These are phyloP conservation scores for Theocolax elegans DNA, from an alignment of 1,140 invertebrate genomes.

Conservation along the genomic window DNA sequence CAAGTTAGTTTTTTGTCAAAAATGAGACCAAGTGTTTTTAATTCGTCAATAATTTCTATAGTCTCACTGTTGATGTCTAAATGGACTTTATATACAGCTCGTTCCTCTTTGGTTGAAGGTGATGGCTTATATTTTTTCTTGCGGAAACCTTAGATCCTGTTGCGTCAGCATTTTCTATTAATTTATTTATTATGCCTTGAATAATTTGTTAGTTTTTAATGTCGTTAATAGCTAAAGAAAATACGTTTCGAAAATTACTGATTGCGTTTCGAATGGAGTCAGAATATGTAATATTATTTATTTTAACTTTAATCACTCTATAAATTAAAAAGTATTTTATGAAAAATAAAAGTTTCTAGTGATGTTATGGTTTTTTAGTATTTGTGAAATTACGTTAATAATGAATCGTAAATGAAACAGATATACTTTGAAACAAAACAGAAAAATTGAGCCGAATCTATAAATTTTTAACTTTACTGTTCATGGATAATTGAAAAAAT, in stretches of 20 bases:
- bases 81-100: constrained; percentile 5
- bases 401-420: too few relatives aligned
- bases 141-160: constrained; percentile 29
- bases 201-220: constrained; percentile 2
- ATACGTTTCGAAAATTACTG: constrained; percentile 40
- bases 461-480: too few relatives aligned
- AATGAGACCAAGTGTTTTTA: constrained; percentile 42
- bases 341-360: too few relatives aligned
- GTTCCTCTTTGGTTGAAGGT: not conserved
- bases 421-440: too few relatives aligned
- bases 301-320: constrained; percentile 29
- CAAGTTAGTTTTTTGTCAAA: constrained; percentile 44
- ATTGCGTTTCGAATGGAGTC: constrained; percentile 4
- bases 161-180: too few relatives aligned
- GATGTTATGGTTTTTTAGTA: not conserved
- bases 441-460: too few relatives aligned
- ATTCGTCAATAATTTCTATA: constrained; percentile 1
- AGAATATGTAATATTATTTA: constrained; percentile 18
- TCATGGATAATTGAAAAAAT: too few relatives aligned
- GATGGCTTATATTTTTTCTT: not conserved
- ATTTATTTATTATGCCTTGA: too few relatives aligned
- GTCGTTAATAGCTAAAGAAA: constrained; percentile 43
- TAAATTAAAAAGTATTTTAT: constrained; percentile 28
- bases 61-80: not conserved
- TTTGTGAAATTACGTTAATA: constrained; percentile 20